A percentile compares a stretch with the other conserved stretches of the same genome.
Conservation (phyloP, 2,888 invertebrate species). For the Thyatira batis region DNA sequence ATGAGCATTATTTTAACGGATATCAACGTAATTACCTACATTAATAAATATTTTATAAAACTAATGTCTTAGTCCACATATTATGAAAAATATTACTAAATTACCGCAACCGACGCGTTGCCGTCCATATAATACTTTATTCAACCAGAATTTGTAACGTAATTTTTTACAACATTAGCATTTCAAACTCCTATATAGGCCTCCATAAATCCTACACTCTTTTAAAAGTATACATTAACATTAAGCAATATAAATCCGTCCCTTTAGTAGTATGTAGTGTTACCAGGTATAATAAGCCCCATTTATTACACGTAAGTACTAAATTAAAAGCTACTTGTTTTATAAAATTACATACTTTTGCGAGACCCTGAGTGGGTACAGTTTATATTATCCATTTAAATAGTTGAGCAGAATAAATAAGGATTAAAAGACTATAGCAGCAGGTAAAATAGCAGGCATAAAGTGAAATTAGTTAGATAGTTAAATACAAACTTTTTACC, state of each 20-base stretch:
- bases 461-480: too few species aligned
- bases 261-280: neutral
- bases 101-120: too few species aligned
- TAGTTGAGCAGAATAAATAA: neutral
- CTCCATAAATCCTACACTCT: neutral
- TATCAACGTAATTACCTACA: too few species aligned
- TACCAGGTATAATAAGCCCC: neutral
- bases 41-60: too few species aligned
- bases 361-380: neutral
- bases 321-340: neutral
- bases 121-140: neutral
- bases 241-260: neutral
- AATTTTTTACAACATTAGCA: neutral
- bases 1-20: too few species aligned
- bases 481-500: too few species aligned
- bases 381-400: neutral
- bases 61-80: too few species aligned
- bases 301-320: neutral
- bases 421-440: neutral
- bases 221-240: neutral
- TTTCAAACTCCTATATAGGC: neutral
- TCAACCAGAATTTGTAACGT: neutral
- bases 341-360: neutral
- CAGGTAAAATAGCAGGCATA: neutral
- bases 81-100: too few species aligned